Evolutionary conservation across 2,888 invertebrate species (phyloP).

Genomic region (Junonia oenone): DNA sequence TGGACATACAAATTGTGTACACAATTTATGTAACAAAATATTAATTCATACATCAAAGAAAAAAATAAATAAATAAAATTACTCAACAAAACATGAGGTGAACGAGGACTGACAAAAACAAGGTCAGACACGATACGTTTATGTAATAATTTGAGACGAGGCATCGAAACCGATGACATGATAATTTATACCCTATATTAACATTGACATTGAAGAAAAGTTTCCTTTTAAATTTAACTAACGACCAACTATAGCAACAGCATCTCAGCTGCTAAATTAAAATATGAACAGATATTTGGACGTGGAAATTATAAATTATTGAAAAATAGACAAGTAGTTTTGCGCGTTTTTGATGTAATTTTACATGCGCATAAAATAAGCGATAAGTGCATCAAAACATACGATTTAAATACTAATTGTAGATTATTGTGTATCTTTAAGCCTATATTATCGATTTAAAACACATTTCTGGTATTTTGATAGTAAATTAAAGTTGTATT

Average conservation of each 20-base stretch:
- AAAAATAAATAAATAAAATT: constrained; percentile 30
- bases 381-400: too few species aligned
- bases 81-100: constrained; percentile 37
- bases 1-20: neutral
- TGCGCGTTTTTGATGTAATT: too few species aligned
- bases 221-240: neutral
- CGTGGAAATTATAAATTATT: too few species aligned
- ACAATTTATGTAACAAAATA: neutral
- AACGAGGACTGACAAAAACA: constrained; percentile 38
- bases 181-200: constrained; percentile 36
- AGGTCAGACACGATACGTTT: constrained; percentile 46
- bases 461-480: too few species aligned
- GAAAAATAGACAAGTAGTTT: too few species aligned
- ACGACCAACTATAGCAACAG: neutral
- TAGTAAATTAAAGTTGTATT: too few species aligned
- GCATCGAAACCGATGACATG: constrained; percentile 27
- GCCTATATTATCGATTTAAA: too few species aligned
- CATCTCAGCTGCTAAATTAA: neutral
- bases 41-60: neutral
- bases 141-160: constrained; percentile 48
- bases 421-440: too few species aligned
- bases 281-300: too few species aligned
- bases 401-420: too few species aligned
- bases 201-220: constrained; percentile 42
- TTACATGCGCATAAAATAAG: too few species aligned